Conservation (phyloP, 1,140 invertebrate genomes). For the Aleiodes sp. region DNA sequence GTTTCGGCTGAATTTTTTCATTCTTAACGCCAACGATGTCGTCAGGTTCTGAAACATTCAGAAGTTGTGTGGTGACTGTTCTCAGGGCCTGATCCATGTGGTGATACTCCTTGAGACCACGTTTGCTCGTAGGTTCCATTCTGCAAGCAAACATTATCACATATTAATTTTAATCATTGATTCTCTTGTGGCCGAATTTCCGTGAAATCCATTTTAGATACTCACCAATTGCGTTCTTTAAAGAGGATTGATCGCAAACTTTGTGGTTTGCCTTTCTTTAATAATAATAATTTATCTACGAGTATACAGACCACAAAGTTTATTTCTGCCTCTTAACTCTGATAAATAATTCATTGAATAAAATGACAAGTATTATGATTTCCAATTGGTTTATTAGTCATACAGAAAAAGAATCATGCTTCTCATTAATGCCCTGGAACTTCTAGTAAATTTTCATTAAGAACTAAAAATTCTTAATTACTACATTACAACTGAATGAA, state of each 20-base stretch:
- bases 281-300: no score
- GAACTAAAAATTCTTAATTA: slow-evolving; percentile 4
- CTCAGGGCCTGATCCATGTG: slow-evolving; percentile 60
- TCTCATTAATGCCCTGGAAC: slow-evolving; percentile 47
- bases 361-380: slow-evolving; percentile 34
- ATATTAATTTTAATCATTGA: background rate
- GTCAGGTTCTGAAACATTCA: slow-evolving; percentile 52
- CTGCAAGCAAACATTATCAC: slow-evolving; percentile 35
- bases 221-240: background rate
- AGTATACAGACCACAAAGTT: slow-evolving; percentile 2
- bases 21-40: slow-evolving; percentile 7
- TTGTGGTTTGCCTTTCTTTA: background rate
- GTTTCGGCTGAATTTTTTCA: slow-evolving; percentile 33
- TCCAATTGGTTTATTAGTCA: slow-evolving; percentile 46
- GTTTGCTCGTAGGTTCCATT: slow-evolving; percentile 21
- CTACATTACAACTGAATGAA: background rate
- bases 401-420: slow-evolving; percentile 47
- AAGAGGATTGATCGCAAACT: background rate
- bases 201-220: background rate
- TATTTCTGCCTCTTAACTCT: background rate
- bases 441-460: slow-evolving; percentile 3
- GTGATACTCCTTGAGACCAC: slow-evolving; percentile 55
- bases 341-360: slow-evolving; percentile 10
- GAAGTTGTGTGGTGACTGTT: slow-evolving; percentile 59
- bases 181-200: background rate